Evolutionary conservation across 2,113 vertebrate species (phyloP).

Genomic region (Athene noctua): DNA sequence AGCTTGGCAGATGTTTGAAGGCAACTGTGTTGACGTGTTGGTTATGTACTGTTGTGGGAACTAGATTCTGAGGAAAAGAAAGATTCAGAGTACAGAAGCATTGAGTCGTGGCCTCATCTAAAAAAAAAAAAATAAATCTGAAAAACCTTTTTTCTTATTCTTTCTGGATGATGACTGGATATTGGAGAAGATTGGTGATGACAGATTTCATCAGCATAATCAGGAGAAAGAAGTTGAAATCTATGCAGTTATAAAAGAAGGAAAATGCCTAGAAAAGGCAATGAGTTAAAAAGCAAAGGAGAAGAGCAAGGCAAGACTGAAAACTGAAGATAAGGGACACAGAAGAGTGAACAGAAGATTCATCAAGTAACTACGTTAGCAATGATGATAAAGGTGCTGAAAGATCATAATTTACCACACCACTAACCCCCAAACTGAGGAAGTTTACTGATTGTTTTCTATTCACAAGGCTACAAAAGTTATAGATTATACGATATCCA

Average conservation of each 20-base stretch:
- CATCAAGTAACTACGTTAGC: background rate
- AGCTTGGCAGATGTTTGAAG: background rate
- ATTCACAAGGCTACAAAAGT: background rate
- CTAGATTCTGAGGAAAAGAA: background rate
- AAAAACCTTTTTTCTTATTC: background rate
- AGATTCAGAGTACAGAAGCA: background rate
- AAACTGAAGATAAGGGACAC: background rate
- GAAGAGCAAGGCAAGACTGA: background rate
- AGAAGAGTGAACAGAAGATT: background rate
- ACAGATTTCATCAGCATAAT: background rate
- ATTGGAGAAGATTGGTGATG: background rate
- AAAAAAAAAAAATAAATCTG: background rate
- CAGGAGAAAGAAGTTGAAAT: background rate
- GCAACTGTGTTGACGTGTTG: background rate
- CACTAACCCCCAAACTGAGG: background rate
- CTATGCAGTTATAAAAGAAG: background rate
- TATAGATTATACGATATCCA: rapidly evolving
- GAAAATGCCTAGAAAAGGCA: background rate
- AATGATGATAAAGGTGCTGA: background rate
- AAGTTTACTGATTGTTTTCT: background rate
- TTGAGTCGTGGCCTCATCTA: background rate
- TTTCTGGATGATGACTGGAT: background rate
- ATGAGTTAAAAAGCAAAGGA: background rate
- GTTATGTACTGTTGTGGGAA: background rate
- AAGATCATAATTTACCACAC: background rate